A percentile compares a stretch with the other conserved stretches of the same genome.
phyloP scores from a whole-genome alignment of 2,797 vertebrate genomes.

The Aplochiton taeniatus region DNA sequence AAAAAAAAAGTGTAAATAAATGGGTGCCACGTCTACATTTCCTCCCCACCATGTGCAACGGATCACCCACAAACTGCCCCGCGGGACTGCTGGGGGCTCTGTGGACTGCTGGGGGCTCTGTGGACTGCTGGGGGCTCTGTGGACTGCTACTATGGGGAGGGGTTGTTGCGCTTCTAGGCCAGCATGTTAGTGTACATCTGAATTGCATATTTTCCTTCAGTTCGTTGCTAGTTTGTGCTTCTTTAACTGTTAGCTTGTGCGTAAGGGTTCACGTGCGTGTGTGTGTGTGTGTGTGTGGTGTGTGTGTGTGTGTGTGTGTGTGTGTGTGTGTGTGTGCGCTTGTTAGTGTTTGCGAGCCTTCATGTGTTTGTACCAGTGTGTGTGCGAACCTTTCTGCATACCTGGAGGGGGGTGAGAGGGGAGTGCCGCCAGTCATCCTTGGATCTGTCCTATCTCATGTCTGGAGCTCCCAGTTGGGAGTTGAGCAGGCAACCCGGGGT shows the following conservation, averaged over 20 bases:
- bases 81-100: slow-evolving; percentile 53
- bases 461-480: slow-evolving; percentile 66
- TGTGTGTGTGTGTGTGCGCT: slow-evolving; percentile 5
- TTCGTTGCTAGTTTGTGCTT: not conserved
- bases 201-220: not conserved
- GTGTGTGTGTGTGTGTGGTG: not conserved
- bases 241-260: not conserved
- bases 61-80: slow-evolving; percentile 40
- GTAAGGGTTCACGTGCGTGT: not conserved
- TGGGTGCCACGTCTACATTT: slow-evolving; percentile 20
- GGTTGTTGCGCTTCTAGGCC: slow-evolving; percentile 6
- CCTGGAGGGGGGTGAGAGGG: slow-evolving; percentile 29
- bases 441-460: slow-evolving; percentile 71
- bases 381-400: not conserved
- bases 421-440: slow-evolving; percentile 62
- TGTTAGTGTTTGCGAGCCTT: too few relatives aligned
- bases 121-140: slow-evolving; percentile 54
- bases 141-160: slow-evolving; percentile 25
- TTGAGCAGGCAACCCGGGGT: slow-evolving; percentile 59
- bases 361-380: not conserved
- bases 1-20: slow-evolving; percentile 60
- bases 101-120: slow-evolving; percentile 38
- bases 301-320: slow-evolving; percentile 7
- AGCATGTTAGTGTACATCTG: slow-evolving; percentile 19
- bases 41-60: slow-evolving; percentile 44